Evolutionary conservation across 2,113 vertebrate species (phyloP), one percentile per base, ranked within the genome.

Genomic region (Suncus etruscus): DNA sequence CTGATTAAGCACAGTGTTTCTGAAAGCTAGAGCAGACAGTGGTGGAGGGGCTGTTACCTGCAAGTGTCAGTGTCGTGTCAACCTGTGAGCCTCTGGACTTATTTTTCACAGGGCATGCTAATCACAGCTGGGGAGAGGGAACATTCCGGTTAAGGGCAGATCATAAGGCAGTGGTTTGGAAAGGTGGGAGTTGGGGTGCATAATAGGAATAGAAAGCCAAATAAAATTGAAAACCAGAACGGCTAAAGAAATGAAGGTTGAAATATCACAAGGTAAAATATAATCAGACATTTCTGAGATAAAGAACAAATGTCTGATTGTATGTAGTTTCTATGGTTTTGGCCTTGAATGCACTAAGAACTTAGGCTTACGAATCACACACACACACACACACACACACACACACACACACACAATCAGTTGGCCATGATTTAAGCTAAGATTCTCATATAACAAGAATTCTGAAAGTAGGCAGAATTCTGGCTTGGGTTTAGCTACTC

Each of bases 221-320:
- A 93, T 29, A 73, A 85, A 95, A 90, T 68, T 91, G 85, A 91
- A 82, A 80, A 29, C 29, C 73, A 83, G 63, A 51, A 76, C 27
- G 73, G 75, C 61, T 80, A 87, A 82, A 73, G 69, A 80, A 73
- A 88, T 32, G 78, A 82, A 91, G 27, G 15, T 31, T 74, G n/a
- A 63, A 76, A 66, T 68, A 72, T 18, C 27, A 83, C 75, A 85
- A 29, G 39, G 63, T 18, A 80, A 77, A 85, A 68, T 27, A 92
- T 32, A 24, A 74, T 51, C 82, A 79, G 58, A 81, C 63, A 29
- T 18, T 88, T 72, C 66, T 31, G 5, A 45, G 25, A 85, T 24
- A 61, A 70, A 80, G 47, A 92, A 65, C 8, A 80, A 83, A 87
- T n/a, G 50, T 58, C 63, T 83, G 50, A 65, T 82, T 69, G 15